A percentile compares a stretch with the other conserved stretches of the same genome.
Conservation (phyloP, 1,140 invertebrate genomes). For the Lerema accius region DNA sequence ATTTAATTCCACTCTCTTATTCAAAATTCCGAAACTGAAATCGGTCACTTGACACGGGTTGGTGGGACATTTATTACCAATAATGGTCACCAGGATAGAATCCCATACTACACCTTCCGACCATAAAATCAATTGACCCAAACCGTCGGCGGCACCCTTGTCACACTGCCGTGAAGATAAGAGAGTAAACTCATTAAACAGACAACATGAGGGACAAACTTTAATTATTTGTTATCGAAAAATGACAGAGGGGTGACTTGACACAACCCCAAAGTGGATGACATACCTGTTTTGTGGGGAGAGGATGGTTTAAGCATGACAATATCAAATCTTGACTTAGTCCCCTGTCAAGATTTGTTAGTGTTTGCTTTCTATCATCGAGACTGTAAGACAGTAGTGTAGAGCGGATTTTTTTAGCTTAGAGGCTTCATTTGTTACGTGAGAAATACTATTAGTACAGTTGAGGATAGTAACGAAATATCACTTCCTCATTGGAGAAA, state of each 20-base stretch:
- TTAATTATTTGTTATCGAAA: slow-evolving; percentile 34
- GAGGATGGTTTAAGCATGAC: slow-evolving; percentile 2
- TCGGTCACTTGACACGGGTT: background rate
- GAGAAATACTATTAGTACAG: too few species aligned
- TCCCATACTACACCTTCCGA: slow-evolving; percentile 4
- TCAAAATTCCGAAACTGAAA: too few species aligned
- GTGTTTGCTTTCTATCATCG: background rate
- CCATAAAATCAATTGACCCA: slow-evolving; percentile 28
- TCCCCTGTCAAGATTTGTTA: background rate
- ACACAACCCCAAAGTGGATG: slow-evolving; percentile 2
- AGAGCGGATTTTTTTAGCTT: too few species aligned
- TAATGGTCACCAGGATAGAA: background rate
- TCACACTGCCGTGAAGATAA: slow-evolving; percentile 12
- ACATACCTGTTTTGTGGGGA: slow-evolving; percentile 7
- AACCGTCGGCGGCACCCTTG: background rate
- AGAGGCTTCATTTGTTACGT: too few species aligned
- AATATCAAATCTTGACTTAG: background rate
- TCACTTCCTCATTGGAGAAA: too few species aligned
- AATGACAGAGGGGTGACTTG: slow-evolving; percentile 28
- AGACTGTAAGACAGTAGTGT: background rate
- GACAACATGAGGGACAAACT: slow-evolving; percentile 17
- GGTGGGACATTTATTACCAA: background rate
- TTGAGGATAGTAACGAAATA: too few species aligned
- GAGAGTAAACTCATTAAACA: slow-evolving; percentile 30
- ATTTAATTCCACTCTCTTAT: too few species aligned